Evolutionary conservation across 2,797 vertebrate species (phyloP), one percentile per base, ranked within the genome.

Genomic region (Gymnoscopelus braueri): DNA sequence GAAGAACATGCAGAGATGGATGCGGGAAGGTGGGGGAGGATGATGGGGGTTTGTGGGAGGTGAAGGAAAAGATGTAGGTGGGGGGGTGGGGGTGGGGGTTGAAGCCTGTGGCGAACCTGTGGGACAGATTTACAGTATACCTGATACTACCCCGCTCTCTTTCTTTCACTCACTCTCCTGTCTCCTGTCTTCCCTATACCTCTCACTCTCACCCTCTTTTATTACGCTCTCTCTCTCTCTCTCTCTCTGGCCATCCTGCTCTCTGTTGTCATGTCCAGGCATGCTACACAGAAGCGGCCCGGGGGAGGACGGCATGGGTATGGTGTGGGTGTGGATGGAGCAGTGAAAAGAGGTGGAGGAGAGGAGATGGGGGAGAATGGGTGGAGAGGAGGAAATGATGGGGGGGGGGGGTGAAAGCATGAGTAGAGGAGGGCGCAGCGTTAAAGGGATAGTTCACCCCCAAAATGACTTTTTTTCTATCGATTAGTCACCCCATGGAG

Each of bases 101-200:
- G 79, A 15, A 51, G 50, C 12, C 12, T 4, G 50, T 13, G 47
- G 65, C 29, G 55, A 82, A 77, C 86, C 85, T 63, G 80, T 57
- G 85, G 83, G 79, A 77, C 78, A 82, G 79, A 87, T 88, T 87
- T 85, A 84, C 76, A 79, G 85, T 84, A 78, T 2, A 71, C 74
- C 74, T 61, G 83, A 88, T 87, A 79, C 84, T 62, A 74, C 69
- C 47, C 50, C 67, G 63, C 69, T 49, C 19, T 5, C 6, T 3
- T 2, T 26, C 54, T 56, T 3, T 11, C 54, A 55, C 7, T 3
- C 29, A 5, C 29, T 12, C n/a, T 12, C 3, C 47, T 48, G 47
- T 13, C 29, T 19, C 26, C 2, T 29, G 26, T 35, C 39, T 10
- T 44, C 39, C 39, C 39, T 7, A 6, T 19, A 19, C 19, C 19